A percentile compares a stretch with the other conserved stretches of the same genome.
phyloP scores from a whole-genome alignment of 2,888 invertebrate genomes.

The Argynnis bischoffii region DNA sequence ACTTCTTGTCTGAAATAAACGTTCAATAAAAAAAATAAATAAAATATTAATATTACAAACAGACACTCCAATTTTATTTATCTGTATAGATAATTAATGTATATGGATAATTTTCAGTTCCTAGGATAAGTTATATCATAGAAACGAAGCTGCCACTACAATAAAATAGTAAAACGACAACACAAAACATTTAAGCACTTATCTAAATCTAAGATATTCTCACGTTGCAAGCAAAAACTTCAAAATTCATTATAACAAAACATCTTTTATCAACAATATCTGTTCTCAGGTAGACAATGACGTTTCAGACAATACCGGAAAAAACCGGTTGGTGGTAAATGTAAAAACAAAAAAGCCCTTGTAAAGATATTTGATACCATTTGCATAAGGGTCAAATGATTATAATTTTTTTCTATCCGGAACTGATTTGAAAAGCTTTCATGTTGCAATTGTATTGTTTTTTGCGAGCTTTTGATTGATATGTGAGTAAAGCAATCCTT shows the following conservation, averaged over 20 bases:
- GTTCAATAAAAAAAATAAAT: too few species aligned
- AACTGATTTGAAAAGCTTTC: slow-evolving; percentile 27
- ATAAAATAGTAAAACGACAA: slow-evolving; percentile 24
- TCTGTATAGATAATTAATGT: too few species aligned
- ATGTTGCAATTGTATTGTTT: slow-evolving; percentile 30
- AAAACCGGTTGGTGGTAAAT: slow-evolving; percentile 44
- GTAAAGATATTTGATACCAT: slow-evolving; percentile 48
- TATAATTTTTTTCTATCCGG: slow-evolving; percentile 19
- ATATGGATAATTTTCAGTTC: background rate
- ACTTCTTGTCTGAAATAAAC: too few species aligned
- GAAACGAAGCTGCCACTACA: background rate
- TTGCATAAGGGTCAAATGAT: slow-evolving; percentile 50
- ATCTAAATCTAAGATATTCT: slow-evolving; percentile 31
- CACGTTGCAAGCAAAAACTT: slow-evolving; percentile 37
- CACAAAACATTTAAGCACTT: slow-evolving; percentile 18
- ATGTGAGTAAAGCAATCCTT: slow-evolving; percentile 7
- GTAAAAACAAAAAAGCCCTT: slow-evolving; percentile 54
- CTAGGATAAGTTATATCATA: background rate
- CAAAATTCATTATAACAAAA: slow-evolving; percentile 46
- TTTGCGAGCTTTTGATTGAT: slow-evolving; percentile 25
- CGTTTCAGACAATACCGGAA: slow-evolving; percentile 29
- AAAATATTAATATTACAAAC: too few species aligned
- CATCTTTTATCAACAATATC: slow-evolving; percentile 50
- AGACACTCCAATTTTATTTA: too few species aligned
- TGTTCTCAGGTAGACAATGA: slow-evolving; percentile 55